Conservation (phyloP, 2,113 vertebrate genomes). For the Crocuta crocuta region DNA sequence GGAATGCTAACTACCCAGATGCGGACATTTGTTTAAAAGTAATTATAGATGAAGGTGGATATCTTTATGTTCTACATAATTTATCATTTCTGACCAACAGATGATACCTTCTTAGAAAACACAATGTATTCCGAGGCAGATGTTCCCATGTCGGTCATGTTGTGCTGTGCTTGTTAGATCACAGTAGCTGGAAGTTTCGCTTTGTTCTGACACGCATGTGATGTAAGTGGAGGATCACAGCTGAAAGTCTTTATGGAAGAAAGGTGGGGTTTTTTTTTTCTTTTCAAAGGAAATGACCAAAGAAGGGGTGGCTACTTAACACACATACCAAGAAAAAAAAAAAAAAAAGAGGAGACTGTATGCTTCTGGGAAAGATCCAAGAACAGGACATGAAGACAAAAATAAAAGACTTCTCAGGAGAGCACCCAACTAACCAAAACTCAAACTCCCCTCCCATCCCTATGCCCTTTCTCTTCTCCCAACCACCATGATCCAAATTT, state of each 20-base stretch:
- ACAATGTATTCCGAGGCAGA: not conserved
- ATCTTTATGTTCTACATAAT: not conserved
- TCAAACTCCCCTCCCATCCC: not conserved
- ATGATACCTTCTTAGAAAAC: slow-evolving; percentile 28
- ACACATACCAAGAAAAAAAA: not conserved
- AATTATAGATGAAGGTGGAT: not conserved
- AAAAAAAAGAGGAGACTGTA: not conserved
- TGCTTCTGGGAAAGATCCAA: slow-evolving; percentile 55
- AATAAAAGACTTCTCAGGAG: slow-evolving; percentile 46
- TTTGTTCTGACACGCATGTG: slow-evolving; percentile 72
- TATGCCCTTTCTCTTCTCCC: not conserved
- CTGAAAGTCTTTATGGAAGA: slow-evolving; percentile 60
- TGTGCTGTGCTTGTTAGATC: slow-evolving; percentile 40
- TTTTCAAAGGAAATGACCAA: slow-evolving; percentile 61
- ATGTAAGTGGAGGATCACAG: slow-evolving; percentile 45
- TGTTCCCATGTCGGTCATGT: not conserved
- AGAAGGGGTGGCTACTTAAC: slow-evolving; percentile 56
- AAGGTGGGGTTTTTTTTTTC: not conserved
- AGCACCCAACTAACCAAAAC: slow-evolving; percentile 28
- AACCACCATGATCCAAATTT: not conserved
- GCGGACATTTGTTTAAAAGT: not conserved
- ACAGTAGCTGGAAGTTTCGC: slow-evolving; percentile 25
- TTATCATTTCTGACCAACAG: slow-evolving; percentile 38
- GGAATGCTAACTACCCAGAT: not conserved
- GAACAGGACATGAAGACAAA: slow-evolving; percentile 23